Evolutionary conservation across 2,113 vertebrate species (phyloP), one percentile per base, ranked within the genome.

Genomic region (Polypterus senegalus): DNA sequence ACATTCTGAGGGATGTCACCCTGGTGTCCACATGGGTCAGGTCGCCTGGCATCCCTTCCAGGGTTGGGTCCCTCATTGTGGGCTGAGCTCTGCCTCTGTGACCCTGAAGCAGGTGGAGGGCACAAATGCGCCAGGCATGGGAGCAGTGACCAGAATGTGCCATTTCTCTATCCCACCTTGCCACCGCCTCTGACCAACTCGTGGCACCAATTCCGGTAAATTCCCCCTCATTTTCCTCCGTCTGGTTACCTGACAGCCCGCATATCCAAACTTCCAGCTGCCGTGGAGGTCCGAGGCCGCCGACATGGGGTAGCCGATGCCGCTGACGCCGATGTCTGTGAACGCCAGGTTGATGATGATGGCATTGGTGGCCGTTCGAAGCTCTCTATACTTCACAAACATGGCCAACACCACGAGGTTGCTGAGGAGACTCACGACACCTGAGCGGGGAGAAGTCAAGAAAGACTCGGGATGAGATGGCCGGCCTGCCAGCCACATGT

Each of bases 261-360:
- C 72, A 74, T 91, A 80, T 66, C 96, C 95, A 68, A 98, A 98
- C 68, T 91, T 97, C 95, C 95, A 98, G 71, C 91, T 91, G 73
- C 95, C 96, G 4, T 97, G 82, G 9, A 98, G 81, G 68, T 97
- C 94, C 4, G 96, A 98, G 27, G 95, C 93, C 48, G 96, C 94
- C 3, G 96, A 99, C 94, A 99, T 92, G 9, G 96, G 95, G 59
- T 97, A 98, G n/a, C 96, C 96, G 57, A 97, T 95, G 4, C 91
- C 86, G 48, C 95, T 94, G 61, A 99, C 92, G 3, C 96, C 96
- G 3, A 99, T 87, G 69, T 99, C 95, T 2, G 96, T 99, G 56
- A 97, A 78, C 61, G 95, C 93, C 79, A 99, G 75, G 78, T 99
- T 95, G 68, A 97, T 91, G 61, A 99, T 97, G 48, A 99, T 91